Evolutionary conservation across 2,797 vertebrate genomes (phyloP), one percentile per base, ranked within the genome.

Genomic region (Apogon talboti): DNA sequence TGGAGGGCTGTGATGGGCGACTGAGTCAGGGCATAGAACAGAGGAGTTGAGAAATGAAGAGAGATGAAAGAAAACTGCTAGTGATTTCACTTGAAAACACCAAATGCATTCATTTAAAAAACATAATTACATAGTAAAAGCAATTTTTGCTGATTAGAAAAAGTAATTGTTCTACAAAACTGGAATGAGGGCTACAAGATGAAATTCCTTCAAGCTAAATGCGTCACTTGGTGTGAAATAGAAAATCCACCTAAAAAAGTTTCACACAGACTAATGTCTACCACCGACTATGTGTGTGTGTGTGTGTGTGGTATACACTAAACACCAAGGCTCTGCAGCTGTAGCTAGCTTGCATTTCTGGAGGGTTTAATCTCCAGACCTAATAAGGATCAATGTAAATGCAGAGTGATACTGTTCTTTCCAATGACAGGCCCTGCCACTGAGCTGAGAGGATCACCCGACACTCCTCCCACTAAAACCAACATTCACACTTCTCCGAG

Each of bases 301-400:
- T 74, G 78, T 50, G 28, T 44, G 70, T 47, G 61, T 47, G 60
- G 43, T 49, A 48, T 43, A 50, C 9, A 1, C 50, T 61, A 75
- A 87, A 82, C 66, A 78, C 71, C 54, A 75, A 71, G 50, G 48
- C 57, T 9, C 69, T 74, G 78, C 68, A 74, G 70, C 61, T 42
- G 63, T 40, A 79, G 76, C 73, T 45, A 30, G 74, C 77, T 83
- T 65, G 63, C 78, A 78, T 84, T 87, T 76, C 64, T 77, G 54
- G 61, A 71, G 68, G 68, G 80, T 89, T 83, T 91, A 92, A 92
- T 91, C 87, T 87, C 82, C 70, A 69, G 72, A 79, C 83, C 83
- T 94, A 92, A 93, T 91, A 90, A 86, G 91, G 91, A 92, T 94
- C 91, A 93, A 92, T 92, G 91, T 91, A 92, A 93, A 93, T 93